Percentiles rank a stretch among this genome's conserved stretches.
These are phyloP conservation scores for Adela reaumurella DNA, from an alignment of 2,888 invertebrate species.

Conservation along the genomic window DNA sequence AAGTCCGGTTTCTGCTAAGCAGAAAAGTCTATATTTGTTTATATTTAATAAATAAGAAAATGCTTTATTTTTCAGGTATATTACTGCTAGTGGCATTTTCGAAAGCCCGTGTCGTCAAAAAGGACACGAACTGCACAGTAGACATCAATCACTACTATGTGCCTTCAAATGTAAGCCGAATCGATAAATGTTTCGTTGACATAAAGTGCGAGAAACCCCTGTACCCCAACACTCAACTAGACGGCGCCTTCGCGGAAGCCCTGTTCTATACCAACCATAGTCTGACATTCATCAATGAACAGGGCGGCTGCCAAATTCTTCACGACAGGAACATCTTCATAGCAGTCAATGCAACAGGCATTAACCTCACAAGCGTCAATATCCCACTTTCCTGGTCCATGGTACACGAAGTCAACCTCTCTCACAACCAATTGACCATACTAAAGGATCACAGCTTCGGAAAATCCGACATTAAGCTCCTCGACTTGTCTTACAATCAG, in stretches of 20 bases:
- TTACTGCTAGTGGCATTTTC: neutral
- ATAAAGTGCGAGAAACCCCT: neutral
- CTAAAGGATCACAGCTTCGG: neutral
- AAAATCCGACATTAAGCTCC: neutral
- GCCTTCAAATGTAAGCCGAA: neutral
- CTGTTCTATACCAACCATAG: no score
- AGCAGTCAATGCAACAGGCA: neutral
- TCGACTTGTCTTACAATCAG: neutral
- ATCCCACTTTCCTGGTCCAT: neutral
- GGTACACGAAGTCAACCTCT: neutral
- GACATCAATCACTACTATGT: no score
- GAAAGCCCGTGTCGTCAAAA: neutral
- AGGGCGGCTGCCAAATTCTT: neutral
- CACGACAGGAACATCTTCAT: neutral
- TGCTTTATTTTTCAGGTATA: neutral
- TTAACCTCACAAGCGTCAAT: neutral
- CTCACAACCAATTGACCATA: neutral
- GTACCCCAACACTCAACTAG: neutral
- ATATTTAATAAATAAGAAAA: no score
- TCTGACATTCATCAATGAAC: neutral
- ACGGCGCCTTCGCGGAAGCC: neutral
- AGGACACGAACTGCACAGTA: neutral
- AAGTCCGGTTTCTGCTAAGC: no score
- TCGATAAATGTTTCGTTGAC: neutral
- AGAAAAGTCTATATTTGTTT: no score